These are phyloP conservation scores for Scaptomyza pallida DNA, from an alignment of 1,140 invertebrate genomes.

Conservation along the genomic window DNA sequence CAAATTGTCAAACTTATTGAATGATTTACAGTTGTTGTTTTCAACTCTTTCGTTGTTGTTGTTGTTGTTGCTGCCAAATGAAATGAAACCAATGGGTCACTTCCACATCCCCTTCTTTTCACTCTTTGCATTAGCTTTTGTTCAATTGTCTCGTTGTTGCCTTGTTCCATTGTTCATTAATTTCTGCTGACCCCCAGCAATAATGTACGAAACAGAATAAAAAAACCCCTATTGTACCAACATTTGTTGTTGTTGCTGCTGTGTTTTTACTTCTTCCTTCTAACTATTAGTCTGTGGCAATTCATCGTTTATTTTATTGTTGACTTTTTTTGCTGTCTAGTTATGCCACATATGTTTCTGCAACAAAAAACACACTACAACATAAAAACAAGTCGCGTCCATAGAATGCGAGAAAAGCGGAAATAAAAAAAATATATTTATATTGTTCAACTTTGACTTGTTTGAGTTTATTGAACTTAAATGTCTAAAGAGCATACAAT, in stretches of 20 bases:
- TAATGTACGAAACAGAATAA: slow-evolving; percentile 13
- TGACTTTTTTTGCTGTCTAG: slow-evolving; percentile 42
- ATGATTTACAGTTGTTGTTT: slow-evolving; percentile 28
- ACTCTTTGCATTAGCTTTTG: slow-evolving; percentile 10
- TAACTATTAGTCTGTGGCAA: slow-evolving; percentile 8
- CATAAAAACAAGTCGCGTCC: no score
- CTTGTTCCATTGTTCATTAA: slow-evolving; percentile 63
- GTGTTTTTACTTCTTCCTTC: slow-evolving; percentile 26
- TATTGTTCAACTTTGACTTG: slow-evolving; percentile 46
- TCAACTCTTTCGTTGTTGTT: neutral
- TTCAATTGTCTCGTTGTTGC: slow-evolving; percentile 16
- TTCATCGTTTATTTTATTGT: slow-evolving; percentile 37
- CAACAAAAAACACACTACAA: slow-evolving; percentile 9
- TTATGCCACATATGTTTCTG: slow-evolving; percentile 56
- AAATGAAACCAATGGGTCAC: slow-evolving; percentile 62
- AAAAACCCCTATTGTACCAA: no score
- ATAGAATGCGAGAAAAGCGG: slow-evolving; percentile 61
- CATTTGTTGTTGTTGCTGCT: slow-evolving; percentile 24
- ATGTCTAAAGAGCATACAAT: slow-evolving; percentile 28
- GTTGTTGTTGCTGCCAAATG: slow-evolving; percentile 68
- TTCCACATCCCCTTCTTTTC: neutral
- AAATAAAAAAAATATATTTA: slow-evolving; percentile 46
- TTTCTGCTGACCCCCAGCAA: slow-evolving; percentile 57
- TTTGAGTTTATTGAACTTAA: slow-evolving; percentile 66
- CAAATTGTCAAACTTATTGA: slow-evolving; percentile 65